Evolutionary conservation across 1,140 invertebrate genomes (phyloP), one percentile per base, ranked within the genome.

Genomic region (Drosophila mojavensis): DNA sequence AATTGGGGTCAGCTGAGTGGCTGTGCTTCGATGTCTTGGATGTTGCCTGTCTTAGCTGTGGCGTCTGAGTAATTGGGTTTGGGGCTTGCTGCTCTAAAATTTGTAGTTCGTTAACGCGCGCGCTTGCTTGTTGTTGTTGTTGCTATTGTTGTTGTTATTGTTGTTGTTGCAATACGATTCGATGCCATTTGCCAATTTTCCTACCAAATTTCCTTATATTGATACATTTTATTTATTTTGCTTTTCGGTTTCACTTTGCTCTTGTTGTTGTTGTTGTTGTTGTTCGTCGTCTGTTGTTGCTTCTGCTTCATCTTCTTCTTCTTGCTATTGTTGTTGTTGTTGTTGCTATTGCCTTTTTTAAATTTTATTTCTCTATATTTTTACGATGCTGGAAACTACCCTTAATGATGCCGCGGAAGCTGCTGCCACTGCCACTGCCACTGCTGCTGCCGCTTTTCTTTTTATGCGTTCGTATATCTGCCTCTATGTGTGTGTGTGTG

Each of bases 291-390:
- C n/a, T 83, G 43, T 30, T 70, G 28, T 47, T 72, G 62, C 17
- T 56, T 9, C 50, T 61, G 56, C 24, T 64, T 43, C 45, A 39
- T 54, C 17, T 54, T 47, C n/a, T 26, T 33, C 59, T 75, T 78
- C 51, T 53, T 69, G 48, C 50, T 66, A 20, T 13, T 79, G 48
- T 36, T 61, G 41, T 62, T 70, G 47, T 13, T 50, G 20, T 26
- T 56, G 59, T 33, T 33, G 6, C 65, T 72, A 17, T 33, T 67
- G 24, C 47, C 59, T 74, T 78, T 82, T 86, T 86, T 82, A 67
- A 88, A 82, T 88, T 86, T 82, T 79, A 88, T 86, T 88, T 88
- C 83, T 88, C 83, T 88, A 88, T 88, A 82, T 86, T 88, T 89
- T 88, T 88, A 83, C 83, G 84, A 88, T 78, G 80, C 77, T 88